Conservation (phyloP, 2,113 vertebrate genomes). For the Ictalurus punctatus region DNA sequence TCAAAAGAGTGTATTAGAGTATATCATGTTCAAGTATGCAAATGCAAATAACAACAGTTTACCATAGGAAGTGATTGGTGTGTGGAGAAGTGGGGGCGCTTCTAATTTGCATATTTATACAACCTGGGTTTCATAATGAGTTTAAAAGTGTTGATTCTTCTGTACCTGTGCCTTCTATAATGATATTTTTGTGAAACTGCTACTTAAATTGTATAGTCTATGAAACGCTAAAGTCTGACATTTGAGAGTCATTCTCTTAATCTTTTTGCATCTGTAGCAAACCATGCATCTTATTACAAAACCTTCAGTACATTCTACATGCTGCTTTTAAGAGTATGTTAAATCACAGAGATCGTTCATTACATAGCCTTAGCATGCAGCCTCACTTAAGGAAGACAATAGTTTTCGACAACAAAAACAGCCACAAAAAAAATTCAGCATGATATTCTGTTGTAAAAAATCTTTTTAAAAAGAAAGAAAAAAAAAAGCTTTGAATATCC, state of each 20-base stretch:
- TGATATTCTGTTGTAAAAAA: background rate
- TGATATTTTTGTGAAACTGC: background rate
- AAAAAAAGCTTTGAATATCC: background rate
- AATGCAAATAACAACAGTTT: background rate
- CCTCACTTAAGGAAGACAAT: background rate
- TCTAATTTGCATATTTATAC: constrained; percentile 9
- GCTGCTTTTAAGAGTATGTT: background rate
- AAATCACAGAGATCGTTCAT: background rate
- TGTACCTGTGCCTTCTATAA: background rate
- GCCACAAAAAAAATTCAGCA: background rate
- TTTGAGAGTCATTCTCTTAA: background rate
- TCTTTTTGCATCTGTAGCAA: background rate
- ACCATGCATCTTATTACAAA: background rate
- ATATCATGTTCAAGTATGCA: background rate
- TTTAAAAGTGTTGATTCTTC: background rate
- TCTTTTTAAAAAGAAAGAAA: background rate
- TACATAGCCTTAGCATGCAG: background rate
- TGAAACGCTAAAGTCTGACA: background rate
- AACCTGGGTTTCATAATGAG: background rate
- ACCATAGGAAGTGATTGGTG: background rate
- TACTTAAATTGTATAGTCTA: background rate
- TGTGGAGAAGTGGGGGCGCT: background rate
- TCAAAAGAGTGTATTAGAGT: background rate
- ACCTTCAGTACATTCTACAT: background rate
- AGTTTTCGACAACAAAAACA: background rate